Base-by-base conservation (phyloP, 2,797 vertebrate genomes). In the Poliocrania exsul region DNA sequence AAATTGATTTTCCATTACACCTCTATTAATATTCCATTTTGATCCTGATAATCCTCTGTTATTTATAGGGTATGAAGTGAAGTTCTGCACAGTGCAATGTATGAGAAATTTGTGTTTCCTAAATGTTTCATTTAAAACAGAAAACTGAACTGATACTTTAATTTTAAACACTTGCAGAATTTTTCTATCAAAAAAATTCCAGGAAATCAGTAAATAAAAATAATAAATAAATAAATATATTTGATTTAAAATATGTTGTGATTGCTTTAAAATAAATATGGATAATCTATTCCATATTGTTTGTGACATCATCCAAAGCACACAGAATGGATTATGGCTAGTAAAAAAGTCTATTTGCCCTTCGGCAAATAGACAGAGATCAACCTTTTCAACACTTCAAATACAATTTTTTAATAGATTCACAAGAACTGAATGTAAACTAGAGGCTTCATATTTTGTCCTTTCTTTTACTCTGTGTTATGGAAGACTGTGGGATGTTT, bases 1-100 rank as follows among this genome's bases (percentile, higher is more conserved):
- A 96, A 96, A 95, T 93, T 89, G 72, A 81, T 92, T 97, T 97
- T 97, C 96, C 95, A 94, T 95, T 90, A 73, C 91, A 92, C 62
- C 16, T 90, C 94, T 93, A 93, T 96, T 95, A 96, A 96, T 95
- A 94, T 72, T 94, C 42, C 62, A 23, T 65, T 92, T 96, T 92
- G 86, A 97, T 95, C 87, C 92, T 1, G n/a, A 66, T 92, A 95
- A 97, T 96, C 94, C 87, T 53, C 42, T 42, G 50, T 46, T 33
- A 75, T 88, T 92, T 42, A 69, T 38, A 90, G 44, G 14, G n/a
- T 92, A 49, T 37, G 40, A 11, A 53, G 20, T 37, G 40, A 66
- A 66, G 60, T 60, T 78, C 49, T 71, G 14, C 16, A 31, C 18
- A 38, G 37, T 18, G 62, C 33, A 67, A 6, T 18, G 14, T 49